Conservation (phyloP, 2,113 vertebrate genomes). For the Sterna hirundo region DNA sequence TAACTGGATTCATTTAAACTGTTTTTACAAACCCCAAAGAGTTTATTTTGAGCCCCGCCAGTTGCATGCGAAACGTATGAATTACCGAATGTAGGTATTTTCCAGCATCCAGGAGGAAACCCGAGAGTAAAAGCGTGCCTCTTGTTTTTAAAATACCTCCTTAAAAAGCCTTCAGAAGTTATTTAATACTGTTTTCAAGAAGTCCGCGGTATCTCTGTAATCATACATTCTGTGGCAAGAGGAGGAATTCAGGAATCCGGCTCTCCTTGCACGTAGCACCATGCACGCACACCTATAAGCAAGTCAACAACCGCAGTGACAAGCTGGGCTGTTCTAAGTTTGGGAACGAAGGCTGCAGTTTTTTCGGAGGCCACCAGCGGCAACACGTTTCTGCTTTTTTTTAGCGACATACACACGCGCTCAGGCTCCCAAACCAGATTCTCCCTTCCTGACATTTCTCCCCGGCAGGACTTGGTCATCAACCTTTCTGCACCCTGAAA, state of each 20-base stretch:
- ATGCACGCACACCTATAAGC: not conserved
- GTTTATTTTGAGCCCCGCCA: not conserved
- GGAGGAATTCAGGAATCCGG: not conserved
- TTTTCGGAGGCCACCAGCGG: not conserved
- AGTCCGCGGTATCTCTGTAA: not conserved
- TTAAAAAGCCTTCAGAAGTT: not conserved
- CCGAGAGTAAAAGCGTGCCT: not conserved
- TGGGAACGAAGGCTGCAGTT: not conserved
- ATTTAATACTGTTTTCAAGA: not conserved
- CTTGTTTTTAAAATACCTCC: not conserved
- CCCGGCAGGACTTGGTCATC: not conserved
- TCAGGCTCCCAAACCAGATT: not conserved
- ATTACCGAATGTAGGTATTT: not conserved
- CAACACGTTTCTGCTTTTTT: not conserved
- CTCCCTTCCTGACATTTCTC: not conserved
- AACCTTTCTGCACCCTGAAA: not conserved
- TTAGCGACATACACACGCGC: accelerated
- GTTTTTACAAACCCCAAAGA: not conserved
- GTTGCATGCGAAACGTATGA: not conserved
- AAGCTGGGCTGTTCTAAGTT: not conserved
- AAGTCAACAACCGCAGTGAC: not conserved
- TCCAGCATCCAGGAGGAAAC: not conserved
- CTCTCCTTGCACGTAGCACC: not conserved
- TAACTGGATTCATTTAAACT: not conserved
- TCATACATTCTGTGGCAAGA: not conserved